phyloP scores from a whole-genome alignment of 35 echinoderm and acorn worm genomes.

The Ophioderma brevispina region DNA sequence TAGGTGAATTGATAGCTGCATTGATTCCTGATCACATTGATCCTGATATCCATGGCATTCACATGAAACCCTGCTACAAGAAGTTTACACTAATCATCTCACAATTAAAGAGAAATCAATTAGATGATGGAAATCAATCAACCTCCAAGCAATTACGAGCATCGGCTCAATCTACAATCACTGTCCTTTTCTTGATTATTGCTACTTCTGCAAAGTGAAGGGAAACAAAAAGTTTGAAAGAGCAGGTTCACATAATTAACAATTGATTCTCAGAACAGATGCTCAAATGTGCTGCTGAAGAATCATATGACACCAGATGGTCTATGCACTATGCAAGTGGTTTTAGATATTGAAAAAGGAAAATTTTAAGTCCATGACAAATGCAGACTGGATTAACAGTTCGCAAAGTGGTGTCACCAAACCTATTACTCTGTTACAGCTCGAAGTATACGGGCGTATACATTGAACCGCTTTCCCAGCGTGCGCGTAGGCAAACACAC shows the following conservation, averaged over 20 bases:
- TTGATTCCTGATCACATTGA: conserved; percentile 25
- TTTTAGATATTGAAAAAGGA: no score
- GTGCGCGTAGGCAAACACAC: no score
- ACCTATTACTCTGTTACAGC: no score
- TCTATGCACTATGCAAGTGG: background rate
- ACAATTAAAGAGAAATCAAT: conserved; percentile 26
- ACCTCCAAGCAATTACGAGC: background rate
- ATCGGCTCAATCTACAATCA: background rate
- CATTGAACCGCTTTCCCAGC: no score
- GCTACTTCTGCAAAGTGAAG: no score
- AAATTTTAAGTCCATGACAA: no score
- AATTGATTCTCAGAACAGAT: background rate
- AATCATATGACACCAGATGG: background rate
- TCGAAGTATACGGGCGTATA: no score
- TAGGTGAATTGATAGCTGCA: background rate
- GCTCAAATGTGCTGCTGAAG: conserved; percentile 12
- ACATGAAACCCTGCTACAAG: conserved; percentile 37
- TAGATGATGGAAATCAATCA: conserved; percentile 12
- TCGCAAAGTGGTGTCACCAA: background rate
- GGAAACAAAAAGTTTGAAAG: background rate
- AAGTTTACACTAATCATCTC: conserved; percentile 33
- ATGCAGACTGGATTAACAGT: no score
- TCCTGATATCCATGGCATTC: conserved; percentile 38
- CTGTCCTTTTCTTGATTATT: no score
- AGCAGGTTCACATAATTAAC: background rate